These are phyloP conservation scores for Remorina albescens DNA, from an alignment of 2,797 vertebrate genomes.

Conservation along the genomic window DNA sequence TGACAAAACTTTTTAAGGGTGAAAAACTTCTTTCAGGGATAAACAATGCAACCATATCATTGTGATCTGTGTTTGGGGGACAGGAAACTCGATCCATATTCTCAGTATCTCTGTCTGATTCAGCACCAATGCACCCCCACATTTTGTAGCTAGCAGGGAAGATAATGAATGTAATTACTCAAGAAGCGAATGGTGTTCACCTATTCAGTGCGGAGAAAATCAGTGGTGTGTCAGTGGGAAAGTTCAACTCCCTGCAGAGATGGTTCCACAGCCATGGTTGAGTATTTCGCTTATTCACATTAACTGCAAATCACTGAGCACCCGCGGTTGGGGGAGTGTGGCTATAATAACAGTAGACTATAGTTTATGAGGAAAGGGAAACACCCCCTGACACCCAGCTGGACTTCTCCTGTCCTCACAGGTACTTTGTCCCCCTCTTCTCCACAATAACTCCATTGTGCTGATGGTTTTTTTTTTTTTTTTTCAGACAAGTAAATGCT, in stretches of 20 bases:
- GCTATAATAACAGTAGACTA: conserved; percentile 51
- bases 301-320: conserved; percentile 28
- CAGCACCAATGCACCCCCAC: conserved; percentile 42
- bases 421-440: background rate
- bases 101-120: conserved; percentile 8
- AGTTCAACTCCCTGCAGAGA: conserved; percentile 54
- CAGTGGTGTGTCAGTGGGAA: conserved; percentile 55
- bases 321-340: conserved; percentile 11
- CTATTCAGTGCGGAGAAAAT: conserved; percentile 52
- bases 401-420: conserved; percentile 31
- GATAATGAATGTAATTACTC: conserved; percentile 73
- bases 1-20: fast-evolving
- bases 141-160: conserved; percentile 39
- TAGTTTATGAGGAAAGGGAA: conserved; percentile 50
- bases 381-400: conserved; percentile 27
- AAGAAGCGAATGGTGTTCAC: conserved; percentile 43
- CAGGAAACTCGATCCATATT: conserved; percentile 5
- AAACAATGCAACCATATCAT: background rate
- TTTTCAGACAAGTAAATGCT: background rate
- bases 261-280: conserved; percentile 21
- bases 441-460: conserved; percentile 1
- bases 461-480: background rate
- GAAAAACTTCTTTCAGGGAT: background rate
- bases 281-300: conserved; percentile 53
- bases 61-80: background rate